Base-by-base conservation (phyloP, 2,797 vertebrate species). In the Meda fulgida region DNA sequence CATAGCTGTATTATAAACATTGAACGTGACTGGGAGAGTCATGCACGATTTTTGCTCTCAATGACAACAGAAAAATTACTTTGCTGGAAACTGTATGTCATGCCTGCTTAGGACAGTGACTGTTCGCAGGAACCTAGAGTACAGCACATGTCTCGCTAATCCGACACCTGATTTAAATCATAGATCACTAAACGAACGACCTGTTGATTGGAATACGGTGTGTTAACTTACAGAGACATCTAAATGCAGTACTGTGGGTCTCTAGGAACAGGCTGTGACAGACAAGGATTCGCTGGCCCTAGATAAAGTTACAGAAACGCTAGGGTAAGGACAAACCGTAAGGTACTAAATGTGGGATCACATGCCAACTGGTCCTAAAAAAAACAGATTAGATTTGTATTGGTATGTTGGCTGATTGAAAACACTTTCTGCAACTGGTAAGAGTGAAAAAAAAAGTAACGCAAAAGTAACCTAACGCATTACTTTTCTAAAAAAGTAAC, bases 131-230 rank as follows among this genome's bases (percentile, higher is more conserved):
- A 80, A 51, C 43, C 38, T 23, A 79, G 40, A 65, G 60, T 66
- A 66, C 40, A 66, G 58, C 60, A 46, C 19, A 66, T 77, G 7
- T 19, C 53, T 60, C 4, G 13, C 34, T 77, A 40, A 58, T 36
- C 55, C 16, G 75, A 38, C 34, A 26, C 53, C 75, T 55, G 16
- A n/a, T 77, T 77, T 23, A 77, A 38, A 38, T 26, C 53, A 77
- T 77, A 77, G 13, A 40, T 78, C 75, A 18, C 55, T 11, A 2
- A 11, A 43, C 8, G 29, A 40, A 63, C 19, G n/a, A 40, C 23
- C 36, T 43, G 14, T 38, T 26, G 23, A 60, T 23, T 40, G 34
- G 23, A 77, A 14, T 76, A 31, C 5, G 34, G n/a, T 78, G 16
- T 78, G 34, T 18, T 26, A 26, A 23, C 75, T 77, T 77, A 58